Evolutionary conservation across 2,888 invertebrate species (phyloP).

Genomic region (Eilema caniola): DNA sequence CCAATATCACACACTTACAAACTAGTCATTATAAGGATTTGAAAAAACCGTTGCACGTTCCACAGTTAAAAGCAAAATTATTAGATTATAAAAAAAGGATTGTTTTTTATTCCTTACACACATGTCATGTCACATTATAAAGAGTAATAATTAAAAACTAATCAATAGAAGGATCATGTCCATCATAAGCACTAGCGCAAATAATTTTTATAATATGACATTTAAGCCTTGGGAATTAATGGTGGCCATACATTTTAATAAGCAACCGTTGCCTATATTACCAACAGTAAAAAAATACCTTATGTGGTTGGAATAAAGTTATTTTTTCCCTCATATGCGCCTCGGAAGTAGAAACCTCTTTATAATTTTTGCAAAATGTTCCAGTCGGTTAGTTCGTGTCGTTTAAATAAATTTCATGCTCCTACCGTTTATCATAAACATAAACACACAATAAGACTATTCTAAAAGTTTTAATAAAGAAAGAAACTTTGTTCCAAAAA

Average conservation of each 20-base stretch:
- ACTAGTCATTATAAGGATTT: background rate
- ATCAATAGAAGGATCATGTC: constrained; percentile 51
- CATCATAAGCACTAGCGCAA: constrained; percentile 51
- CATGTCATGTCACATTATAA: constrained; percentile 19
- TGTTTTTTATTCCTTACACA: constrained; percentile 8
- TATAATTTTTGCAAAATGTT: constrained; percentile 39
- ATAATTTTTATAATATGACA: constrained; percentile 59
- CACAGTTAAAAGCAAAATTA: constrained; percentile 16
- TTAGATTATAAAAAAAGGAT: constrained; percentile 11
- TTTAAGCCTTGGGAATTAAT: constrained; percentile 66
- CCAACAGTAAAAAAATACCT: constrained; percentile 24
- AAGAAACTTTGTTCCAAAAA: background rate
- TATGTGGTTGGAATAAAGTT: background rate
- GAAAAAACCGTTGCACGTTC: constrained; percentile 14
- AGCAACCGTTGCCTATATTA: constrained; percentile 26
- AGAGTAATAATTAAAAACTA: constrained; percentile 42
- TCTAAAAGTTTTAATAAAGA: background rate
- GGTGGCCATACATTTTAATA: constrained; percentile 70
- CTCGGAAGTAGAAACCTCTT: constrained; percentile 29
- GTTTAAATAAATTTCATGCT: constrained; percentile 33
- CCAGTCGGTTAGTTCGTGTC: constrained; percentile 26
- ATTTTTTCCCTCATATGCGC: constrained; percentile 13
- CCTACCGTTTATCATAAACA: background rate
- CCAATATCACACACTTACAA: background rate
- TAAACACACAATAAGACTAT: background rate